Evolutionary conservation across 2,888 invertebrate species (phyloP).

Genomic region (Sarcophaga rosellei): DNA sequence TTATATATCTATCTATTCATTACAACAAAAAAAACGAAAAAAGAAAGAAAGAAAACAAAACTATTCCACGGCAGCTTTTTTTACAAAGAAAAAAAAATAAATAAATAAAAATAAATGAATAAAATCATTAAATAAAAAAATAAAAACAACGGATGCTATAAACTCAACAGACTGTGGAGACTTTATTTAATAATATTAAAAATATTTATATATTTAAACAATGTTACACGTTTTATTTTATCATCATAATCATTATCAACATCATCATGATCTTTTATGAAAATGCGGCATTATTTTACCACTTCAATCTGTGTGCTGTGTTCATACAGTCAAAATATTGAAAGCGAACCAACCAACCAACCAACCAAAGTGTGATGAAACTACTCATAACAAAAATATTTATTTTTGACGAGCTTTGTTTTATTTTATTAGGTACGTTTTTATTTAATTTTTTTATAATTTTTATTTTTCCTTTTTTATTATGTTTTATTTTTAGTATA

Average conservation of each 20-base stretch:
- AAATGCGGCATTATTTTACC: conserved; percentile 4
- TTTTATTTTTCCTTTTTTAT: conserved; percentile 1
- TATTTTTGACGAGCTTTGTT: conserved; percentile 42
- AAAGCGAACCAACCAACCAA: conserved; percentile 10
- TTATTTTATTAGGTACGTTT: conserved; percentile 64
- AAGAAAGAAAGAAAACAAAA: conserved; percentile 12
- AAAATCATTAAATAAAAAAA: conserved; percentile 6
- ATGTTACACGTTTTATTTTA: conserved; percentile 8
- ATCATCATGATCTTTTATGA: conserved; percentile 8
- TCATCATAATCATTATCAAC: background rate
- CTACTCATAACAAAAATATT: conserved; percentile 20
- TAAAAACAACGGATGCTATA: conserved; percentile 38
- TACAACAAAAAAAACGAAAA: too few relatives aligned
- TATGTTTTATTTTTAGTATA: background rate
- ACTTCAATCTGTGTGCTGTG: conserved; percentile 1
- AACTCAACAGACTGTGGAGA: conserved; percentile 51
- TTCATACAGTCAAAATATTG: conserved; percentile 7
- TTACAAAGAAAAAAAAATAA: background rate
- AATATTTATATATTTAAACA: conserved; percentile 5
- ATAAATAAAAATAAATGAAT: conserved; percentile 1
- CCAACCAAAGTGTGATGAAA: conserved; percentile 41
- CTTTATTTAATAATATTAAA: conserved; percentile 17
- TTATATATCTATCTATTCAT: conserved; percentile 28
- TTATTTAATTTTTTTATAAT: conserved; percentile 40
- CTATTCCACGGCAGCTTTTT: conserved; percentile 50